Evolutionary conservation across 1,140 invertebrate genomes (phyloP).

Genomic region (Chironomus tepperi): DNA sequence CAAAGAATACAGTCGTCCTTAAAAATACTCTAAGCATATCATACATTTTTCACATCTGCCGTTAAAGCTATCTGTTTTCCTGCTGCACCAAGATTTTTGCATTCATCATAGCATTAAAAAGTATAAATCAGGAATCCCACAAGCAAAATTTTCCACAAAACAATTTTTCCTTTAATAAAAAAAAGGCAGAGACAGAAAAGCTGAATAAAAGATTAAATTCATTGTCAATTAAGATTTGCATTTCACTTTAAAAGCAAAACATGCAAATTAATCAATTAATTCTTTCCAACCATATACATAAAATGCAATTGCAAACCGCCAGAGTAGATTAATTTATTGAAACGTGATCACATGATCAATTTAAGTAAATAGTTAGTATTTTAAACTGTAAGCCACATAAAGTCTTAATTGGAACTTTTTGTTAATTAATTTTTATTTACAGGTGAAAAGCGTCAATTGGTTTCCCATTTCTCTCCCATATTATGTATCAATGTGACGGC

Average conservation of each 20-base stretch:
- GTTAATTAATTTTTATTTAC: conserved; percentile 1
- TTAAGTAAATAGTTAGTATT: neutral
- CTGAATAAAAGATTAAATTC: neutral
- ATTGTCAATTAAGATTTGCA: neutral
- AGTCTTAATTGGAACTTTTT: neutral
- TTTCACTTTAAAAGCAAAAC: conserved; percentile 2
- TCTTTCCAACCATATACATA: neutral
- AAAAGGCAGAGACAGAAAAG: neutral
- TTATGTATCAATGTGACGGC: no score
- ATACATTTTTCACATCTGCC: no score
- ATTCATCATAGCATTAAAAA: no score
- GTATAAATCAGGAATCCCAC: no score
- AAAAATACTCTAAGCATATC: no score
- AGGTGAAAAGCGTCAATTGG: no score
- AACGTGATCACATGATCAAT: conserved; percentile 12
- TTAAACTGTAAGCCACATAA: neutral
- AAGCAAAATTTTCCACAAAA: no score
- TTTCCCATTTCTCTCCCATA: no score
- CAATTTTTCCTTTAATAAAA: neutral
- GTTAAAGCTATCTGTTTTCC: no score
- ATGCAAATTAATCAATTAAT: conserved; percentile 15
- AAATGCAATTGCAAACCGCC: neutral
- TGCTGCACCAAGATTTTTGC: no score
- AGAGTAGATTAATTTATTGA: conserved; percentile 14
- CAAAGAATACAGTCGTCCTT: no score